Evolutionary conservation across 2,888 invertebrate genomes (phyloP).

Genomic region (Eilema depressum): DNA sequence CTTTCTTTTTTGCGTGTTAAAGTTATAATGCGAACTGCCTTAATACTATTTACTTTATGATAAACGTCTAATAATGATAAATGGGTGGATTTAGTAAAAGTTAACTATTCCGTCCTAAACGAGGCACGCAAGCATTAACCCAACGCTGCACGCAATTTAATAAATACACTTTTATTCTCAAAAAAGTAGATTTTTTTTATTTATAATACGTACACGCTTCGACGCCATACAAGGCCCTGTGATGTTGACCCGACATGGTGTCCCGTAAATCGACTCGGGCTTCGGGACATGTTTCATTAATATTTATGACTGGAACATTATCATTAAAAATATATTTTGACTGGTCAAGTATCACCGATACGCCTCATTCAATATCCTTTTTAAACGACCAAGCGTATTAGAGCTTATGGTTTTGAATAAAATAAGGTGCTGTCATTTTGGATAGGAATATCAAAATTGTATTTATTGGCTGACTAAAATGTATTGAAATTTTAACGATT

Average conservation of each 20-base stretch:
- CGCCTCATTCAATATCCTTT: conserved; percentile 58
- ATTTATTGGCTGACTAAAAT: neutral
- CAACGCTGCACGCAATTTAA: conserved; percentile 53
- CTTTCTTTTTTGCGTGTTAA: conserved; percentile 16
- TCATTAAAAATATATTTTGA: conserved; percentile 80
- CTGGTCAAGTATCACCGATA: conserved; percentile 68
- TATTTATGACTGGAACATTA: conserved; percentile 83
- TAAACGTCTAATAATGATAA: conserved; percentile 47
- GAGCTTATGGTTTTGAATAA: conserved; percentile 33
- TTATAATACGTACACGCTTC: conserved; percentile 35
- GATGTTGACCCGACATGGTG: conserved; percentile 62
- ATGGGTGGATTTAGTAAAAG: conserved; percentile 46
- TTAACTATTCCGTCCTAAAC: conserved; percentile 32
- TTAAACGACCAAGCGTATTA: conserved; percentile 53
- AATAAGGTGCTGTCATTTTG: conserved; percentile 17
- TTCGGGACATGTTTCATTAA: conserved; percentile 77
- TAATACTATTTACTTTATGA: conserved; percentile 44
- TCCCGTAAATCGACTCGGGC: conserved; percentile 64
- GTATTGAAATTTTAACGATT: neutral
- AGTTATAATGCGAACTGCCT: conserved; percentile 7
- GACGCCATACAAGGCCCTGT: conserved; percentile 50
- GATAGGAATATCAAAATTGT: conserved; percentile 11
- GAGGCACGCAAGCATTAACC: conserved; percentile 47
- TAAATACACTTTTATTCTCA: conserved; percentile 48
- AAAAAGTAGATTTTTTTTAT: conserved; percentile 43